Percentiles rank a stretch among this genome's conserved stretches.
phyloP scores from a whole-genome alignment of 2,797 vertebrate species.

The Thaleichthys pacificus region DNA sequence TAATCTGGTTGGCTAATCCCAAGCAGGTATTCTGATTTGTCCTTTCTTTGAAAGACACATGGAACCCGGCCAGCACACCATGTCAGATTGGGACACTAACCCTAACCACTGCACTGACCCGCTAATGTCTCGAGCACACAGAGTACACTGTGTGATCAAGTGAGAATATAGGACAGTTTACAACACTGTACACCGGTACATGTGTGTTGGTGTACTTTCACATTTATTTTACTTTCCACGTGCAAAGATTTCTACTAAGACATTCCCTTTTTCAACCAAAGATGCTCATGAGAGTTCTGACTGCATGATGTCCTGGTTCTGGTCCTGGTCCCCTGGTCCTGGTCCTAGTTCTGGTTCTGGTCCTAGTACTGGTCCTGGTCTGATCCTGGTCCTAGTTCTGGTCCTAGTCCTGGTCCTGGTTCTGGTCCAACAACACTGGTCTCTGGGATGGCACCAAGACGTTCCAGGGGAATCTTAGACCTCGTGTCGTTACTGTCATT shows the following conservation, averaged over 20 bases:
- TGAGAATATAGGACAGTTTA: not conserved
- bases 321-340: too few species aligned
- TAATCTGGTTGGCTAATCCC: constrained; percentile 78
- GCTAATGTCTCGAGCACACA: too few species aligned
- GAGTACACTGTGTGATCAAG: not conserved
- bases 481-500: constrained; percentile 40
- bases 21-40: constrained; percentile 66
- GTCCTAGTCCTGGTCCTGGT: too few species aligned
- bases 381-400: too few species aligned
- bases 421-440: too few species aligned
- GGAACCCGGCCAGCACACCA: too few species aligned
- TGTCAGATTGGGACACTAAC: too few species aligned
- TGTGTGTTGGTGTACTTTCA: not conserved
- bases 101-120: too few species aligned
- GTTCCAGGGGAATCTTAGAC: constrained; percentile 36
- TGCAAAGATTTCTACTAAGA: constrained; percentile 40
- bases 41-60: constrained; percentile 39
- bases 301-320: not conserved
- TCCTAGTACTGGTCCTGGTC: too few species aligned
- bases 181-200: not conserved
- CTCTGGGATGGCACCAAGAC: constrained; percentile 28
- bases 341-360: too few species aligned
- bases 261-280: constrained; percentile 61
- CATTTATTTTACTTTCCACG: constrained; percentile 32
- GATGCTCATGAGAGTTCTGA: constrained; percentile 49